Base-by-base conservation (phyloP, 1,140 invertebrate species). In the Caenorhabditis elegans region DNA sequence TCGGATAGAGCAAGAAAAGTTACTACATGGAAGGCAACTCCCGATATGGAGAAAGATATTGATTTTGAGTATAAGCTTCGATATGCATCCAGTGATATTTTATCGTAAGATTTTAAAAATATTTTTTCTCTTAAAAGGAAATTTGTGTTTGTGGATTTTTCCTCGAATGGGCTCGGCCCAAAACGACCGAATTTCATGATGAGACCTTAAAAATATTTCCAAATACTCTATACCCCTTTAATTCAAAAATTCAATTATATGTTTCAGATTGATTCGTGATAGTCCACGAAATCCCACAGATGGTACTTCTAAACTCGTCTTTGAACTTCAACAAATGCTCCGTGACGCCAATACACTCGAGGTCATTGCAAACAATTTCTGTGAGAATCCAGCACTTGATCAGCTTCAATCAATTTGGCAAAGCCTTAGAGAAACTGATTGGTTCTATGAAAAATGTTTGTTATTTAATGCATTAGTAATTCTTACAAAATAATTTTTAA, bases 181-280 rank as follows among this genome's bases (percentile, higher is more conserved):
- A n/a, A n/a, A n/a, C n/a, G n/a, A n/a, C n/a, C n/a, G n/a, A n/a
- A n/a, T n/a, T n/a, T n/a, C n/a, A n/a, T n/a, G n/a, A n/a, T n/a
- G n/a, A n/a, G n/a, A n/a, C n/a, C n/a, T n/a, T n/a, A n/a, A n/a
- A n/a, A n/a, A n/a, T n/a, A n/a, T n/a, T n/a, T n/a, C n/a, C n/a
- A n/a, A n/a, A n/a, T n/a, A n/a, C n/a, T n/a, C n/a, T n/a, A n/a
- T n/a, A n/a, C n/a, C n/a, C n/a, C n/a, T n/a, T n/a, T n/a, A n/a
- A n/a, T n/a, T n/a, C n/a, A n/a, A n/a, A n/a, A n/a, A n/a, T n/a
- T n/a, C n/a, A n/a, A n/a, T n/a, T n/a, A n/a, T n/a, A n/a, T n/a
- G n/a, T 60, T 79, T n/a, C 49, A 65, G 49, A 46, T 43, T 55
- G 78, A 79, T 79, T n/a, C 49, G 22, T 15, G 34, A 79, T 17